Base-by-base conservation (phyloP, 2,888 invertebrate genomes). In the Pristionchus exspectatus region DNA sequence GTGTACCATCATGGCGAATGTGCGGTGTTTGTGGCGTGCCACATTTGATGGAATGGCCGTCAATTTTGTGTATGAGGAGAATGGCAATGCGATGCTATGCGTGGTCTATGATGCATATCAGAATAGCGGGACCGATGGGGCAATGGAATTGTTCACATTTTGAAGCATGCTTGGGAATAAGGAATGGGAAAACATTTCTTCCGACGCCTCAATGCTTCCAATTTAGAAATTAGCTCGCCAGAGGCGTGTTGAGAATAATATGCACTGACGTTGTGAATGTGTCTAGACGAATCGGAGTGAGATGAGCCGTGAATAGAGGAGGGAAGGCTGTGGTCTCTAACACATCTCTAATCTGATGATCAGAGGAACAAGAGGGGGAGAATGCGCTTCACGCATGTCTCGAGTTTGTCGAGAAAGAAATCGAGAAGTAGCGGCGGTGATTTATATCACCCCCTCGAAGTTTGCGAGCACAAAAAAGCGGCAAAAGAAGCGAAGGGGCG, bases 351-450 rank as follows among this genome's bases (percentile, higher is more conserved):
- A 18, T 63, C 24, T 63, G 63, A 63, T 63, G 24, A 63, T n/a
- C 63, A 63, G 63, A 63, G 63, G n/a, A 63, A n/a, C 63, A 56
- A 56, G 56, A 21, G 56, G 56, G n/a, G 18, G 18, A 21, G 56
- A 63, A 63, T 63, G 24, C 24, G 38, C 63, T n/a, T 21, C 63
- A 63, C 63, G 63, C 63, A 63, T 63, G 4, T n/a, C 69, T 27
- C 27, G 69, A 69, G 69, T 30, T 72, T 72, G 33, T 38, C 21
- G 74, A 74, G 74, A 74, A 30, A 72, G 72, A 69, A 69, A 33
- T n/a, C 14, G 72, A 72, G 74, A 38, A 74, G 74, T 33, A 74
- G 74, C 74, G 81, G 74, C 74, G 81, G 44, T 50, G 81, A 50
- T 50, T 81, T 81, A 81, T 50, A 77, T 44, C 44, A 24, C 38